These are phyloP conservation scores for Operophtera brumata DNA, from an alignment of 2,888 invertebrate species.

Conservation along the genomic window DNA sequence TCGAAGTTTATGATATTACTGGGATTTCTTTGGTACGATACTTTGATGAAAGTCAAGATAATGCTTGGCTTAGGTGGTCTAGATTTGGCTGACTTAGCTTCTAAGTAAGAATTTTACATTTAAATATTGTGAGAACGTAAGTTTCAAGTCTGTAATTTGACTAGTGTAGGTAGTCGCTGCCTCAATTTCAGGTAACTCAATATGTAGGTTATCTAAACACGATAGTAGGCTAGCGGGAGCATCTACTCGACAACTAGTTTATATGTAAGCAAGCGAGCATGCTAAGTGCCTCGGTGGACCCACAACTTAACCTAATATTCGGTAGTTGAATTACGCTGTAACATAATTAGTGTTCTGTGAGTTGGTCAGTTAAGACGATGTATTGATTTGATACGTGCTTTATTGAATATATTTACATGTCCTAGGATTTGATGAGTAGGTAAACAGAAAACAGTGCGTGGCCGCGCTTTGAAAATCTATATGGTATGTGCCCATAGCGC, in stretches of 20 bases:
- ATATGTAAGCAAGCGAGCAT: constrained; percentile 54
- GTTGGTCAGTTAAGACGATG: constrained; percentile 62
- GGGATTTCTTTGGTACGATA: too few species aligned
- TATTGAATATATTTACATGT: constrained; percentile 33
- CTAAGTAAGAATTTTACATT: too few species aligned
- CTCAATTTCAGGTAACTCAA: constrained; percentile 24
- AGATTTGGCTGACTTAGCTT: too few species aligned
- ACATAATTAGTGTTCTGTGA: constrained; percentile 69
- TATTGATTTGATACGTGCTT: constrained; percentile 63
- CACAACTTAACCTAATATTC: constrained; percentile 78
- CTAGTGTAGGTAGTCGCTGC: not conserved
- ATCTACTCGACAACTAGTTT: constrained; percentile 59
- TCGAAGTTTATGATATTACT: too few species aligned
- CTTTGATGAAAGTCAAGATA: too few species aligned
- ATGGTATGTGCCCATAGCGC: too few species aligned
- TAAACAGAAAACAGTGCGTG: too few species aligned
- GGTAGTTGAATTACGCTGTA: constrained; percentile 71
- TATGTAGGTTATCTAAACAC: constrained; percentile 16
- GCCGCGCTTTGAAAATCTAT: too few species aligned
- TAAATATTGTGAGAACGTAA: too few species aligned
- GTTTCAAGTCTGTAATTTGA: not conserved
- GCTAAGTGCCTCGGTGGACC: constrained; percentile 66
- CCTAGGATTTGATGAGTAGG: too few species aligned
- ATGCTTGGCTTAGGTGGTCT: too few species aligned
- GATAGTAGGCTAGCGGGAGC: constrained; percentile 13